Base-by-base conservation (phyloP, 2,797 vertebrate genomes). In the Chelidonichthys spinosus region DNA sequence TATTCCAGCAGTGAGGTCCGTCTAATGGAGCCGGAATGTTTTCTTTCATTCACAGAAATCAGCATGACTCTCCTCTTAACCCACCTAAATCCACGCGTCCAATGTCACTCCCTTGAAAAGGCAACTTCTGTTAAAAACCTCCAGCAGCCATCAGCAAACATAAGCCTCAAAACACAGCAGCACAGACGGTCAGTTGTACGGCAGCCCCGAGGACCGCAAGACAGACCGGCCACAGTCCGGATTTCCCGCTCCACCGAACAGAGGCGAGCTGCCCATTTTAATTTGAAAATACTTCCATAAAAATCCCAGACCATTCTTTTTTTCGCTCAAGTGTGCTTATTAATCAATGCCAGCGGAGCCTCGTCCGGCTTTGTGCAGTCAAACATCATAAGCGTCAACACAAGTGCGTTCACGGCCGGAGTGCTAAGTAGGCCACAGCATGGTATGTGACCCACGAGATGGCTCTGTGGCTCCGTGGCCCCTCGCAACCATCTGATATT, bases 401-500 rank as follows among this genome's bases (percentile, higher is more conserved):
- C 59, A 72, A 69, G 68, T 32, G 69, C 52, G 84, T 82, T 88
- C 87, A 81, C 81, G 87, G 89, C 79, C 83, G 79, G 79, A 54
- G 78, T 72, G 81, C 78, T 87, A 94, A 92, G 77, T 92, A 91
- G 93, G 92, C 86, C 92, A 90, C 87, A 78, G 85, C 69, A 75
- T 86, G 90, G 91, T 87, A 90, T 90, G 89, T 90, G 86, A 90
- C 86, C 92, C 85, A 77, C 15, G 70, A 87, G 84, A 86, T 81
- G 87, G 75, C 86, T 84, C 81, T 2, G 18, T 61, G 52, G n/a
- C 18, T 25, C 9, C 11, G 82, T 81, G 88, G 87, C 84, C 89
- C 83, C 87, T 91, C 85, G 78, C 79, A 39, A 89, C 84, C 90
- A 90, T 90, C 86, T 85, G 92, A 93, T 85, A 93, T 89, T 87